phyloP scores from a whole-genome alignment of 2,797 vertebrate species.

The Lateolabrax maculatus region DNA sequence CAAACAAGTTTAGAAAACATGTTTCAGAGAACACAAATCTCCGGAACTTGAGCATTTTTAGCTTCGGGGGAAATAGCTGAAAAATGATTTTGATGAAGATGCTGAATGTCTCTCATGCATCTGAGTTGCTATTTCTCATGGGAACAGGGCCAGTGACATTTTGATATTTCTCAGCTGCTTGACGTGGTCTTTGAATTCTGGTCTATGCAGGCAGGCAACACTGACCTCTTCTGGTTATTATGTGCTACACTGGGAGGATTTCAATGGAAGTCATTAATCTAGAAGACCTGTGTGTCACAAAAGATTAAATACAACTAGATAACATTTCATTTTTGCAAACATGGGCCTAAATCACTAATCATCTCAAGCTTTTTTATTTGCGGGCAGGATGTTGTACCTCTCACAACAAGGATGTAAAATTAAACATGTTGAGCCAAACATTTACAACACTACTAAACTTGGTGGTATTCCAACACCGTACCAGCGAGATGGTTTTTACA shows the following conservation, averaged over 20 bases:
- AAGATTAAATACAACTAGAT: background rate
- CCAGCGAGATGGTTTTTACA: conserved; percentile 14
- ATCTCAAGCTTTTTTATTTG: background rate
- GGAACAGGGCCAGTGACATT: conserved; percentile 51
- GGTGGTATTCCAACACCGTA: background rate
- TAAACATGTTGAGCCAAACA: conserved; percentile 33
- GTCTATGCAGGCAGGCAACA: conserved; percentile 47
- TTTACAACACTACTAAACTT: conserved; percentile 42
- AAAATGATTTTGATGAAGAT: conserved; percentile 41
- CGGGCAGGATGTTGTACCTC: background rate
- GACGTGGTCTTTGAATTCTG: background rate
- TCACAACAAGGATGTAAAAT: conserved; percentile 27
- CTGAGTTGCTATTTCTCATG: conserved; percentile 36
- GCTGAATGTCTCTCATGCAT: conserved; percentile 26
- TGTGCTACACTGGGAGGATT: background rate
- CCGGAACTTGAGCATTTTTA: conserved; percentile 15
- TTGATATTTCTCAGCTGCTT: conserved; percentile 58
- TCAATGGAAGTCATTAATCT: background rate
- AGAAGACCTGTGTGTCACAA: background rate
- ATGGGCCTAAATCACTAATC: background rate
- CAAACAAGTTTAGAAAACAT: background rate
- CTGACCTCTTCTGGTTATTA: conserved; percentile 74
- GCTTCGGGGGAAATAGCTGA: conserved; percentile 60
- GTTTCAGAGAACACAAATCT: conserved; percentile 14
- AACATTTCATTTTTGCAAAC: background rate